These are phyloP conservation scores for Microcebus jonahi DNA, from an alignment of 2,113 vertebrate genomes.

Conservation along the genomic window DNA sequence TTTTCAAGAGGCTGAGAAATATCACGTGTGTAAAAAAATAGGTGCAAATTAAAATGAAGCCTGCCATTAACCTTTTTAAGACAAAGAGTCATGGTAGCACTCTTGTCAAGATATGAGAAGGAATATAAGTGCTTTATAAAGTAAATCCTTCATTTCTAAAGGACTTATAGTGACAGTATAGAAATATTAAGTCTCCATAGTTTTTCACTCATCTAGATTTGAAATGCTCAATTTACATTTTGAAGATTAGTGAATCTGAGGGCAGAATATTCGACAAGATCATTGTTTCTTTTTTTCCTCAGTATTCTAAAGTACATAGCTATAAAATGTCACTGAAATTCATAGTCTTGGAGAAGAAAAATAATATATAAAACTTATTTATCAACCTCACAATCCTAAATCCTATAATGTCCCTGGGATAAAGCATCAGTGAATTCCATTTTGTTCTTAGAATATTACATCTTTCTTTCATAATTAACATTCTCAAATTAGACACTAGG, in stretches of 20 bases:
- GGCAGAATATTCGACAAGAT: slow-evolving; percentile 34
- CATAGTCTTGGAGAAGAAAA: slow-evolving; percentile 36
- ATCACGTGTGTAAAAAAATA: slow-evolving; percentile 12
- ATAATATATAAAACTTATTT: not conserved
- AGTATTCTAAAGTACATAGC: not conserved
- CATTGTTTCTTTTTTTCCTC: slow-evolving; percentile 2
- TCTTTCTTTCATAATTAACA: slow-evolving; percentile 55
- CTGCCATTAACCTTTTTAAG: slow-evolving; percentile 24
- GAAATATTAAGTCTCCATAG: not conserved
- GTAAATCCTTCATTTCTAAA: slow-evolving; percentile 34
- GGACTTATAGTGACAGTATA: not conserved
- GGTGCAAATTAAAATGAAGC: not conserved
- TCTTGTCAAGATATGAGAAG: not conserved
- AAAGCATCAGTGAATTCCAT: not conserved
- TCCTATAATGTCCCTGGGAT: not conserved
- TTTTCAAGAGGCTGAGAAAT: slow-evolving; percentile 14
- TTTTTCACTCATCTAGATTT: not conserved
- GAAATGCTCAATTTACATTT: slow-evolving; percentile 49
- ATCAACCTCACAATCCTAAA: not conserved
- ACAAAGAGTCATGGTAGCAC: not conserved
- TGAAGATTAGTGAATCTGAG: slow-evolving; percentile 2
- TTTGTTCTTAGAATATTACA: not conserved
- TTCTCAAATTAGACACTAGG: slow-evolving; percentile 54
- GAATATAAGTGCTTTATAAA: slow-evolving; percentile 20
- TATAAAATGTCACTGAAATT: slow-evolving; percentile 28